These are phyloP conservation scores for Neomicropteryx cornuta DNA, from an alignment of 1,140 invertebrate genomes.

Conservation along the genomic window DNA sequence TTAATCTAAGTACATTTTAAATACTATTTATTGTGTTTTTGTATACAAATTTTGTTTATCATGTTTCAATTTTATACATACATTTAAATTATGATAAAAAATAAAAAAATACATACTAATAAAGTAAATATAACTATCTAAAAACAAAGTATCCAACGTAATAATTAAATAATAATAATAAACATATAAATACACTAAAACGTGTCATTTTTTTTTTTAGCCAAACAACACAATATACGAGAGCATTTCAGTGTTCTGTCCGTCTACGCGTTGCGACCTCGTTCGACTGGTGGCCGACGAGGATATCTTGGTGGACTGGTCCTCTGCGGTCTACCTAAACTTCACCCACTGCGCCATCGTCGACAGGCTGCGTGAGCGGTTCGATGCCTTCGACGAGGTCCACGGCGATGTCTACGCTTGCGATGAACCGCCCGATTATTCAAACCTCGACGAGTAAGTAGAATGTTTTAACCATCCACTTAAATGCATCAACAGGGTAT, in stretches of 20 bases:
- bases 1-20: too few species aligned
- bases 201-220: conserved; percentile 30
- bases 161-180: too few species aligned
- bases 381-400: conserved; percentile 58
- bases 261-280: conserved; percentile 55
- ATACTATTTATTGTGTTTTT: too few species aligned
- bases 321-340: conserved; percentile 67
- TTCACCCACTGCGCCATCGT: conserved; percentile 69
- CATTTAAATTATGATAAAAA: too few species aligned
- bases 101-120: too few species aligned
- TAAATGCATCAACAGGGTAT: not conserved
- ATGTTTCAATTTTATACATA: too few species aligned
- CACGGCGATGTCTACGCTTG: conserved; percentile 67
- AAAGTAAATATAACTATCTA: too few species aligned
- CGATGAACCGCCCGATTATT: conserved; percentile 43
- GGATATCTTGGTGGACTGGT: conserved; percentile 65
- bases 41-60: too few species aligned
- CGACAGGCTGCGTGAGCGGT: conserved; percentile 50
- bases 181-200: too few species aligned
- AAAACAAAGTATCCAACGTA: too few species aligned
- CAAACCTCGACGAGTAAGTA: conserved; percentile 41
- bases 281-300: conserved; percentile 58
- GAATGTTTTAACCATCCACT: conserved; percentile 1
- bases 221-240: conserved; percentile 66
- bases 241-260: conserved; percentile 73